Conservation (phyloP, 2,113 vertebrate species). For the Nibea albiflora region DNA sequence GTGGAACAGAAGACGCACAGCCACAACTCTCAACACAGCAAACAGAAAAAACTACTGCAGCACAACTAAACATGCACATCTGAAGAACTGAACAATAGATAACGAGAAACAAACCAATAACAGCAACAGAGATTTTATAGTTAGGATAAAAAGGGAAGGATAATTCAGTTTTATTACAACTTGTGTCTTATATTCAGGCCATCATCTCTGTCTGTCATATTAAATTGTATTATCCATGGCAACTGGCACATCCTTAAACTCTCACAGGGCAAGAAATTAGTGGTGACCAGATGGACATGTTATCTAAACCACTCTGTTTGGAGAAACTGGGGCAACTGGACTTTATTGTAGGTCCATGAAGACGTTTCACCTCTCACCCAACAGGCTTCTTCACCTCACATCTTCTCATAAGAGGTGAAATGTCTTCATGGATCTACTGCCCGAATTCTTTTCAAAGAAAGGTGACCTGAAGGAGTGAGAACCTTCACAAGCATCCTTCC, state of each 20-base stretch:
- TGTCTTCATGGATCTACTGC: too few species aligned
- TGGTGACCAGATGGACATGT: not conserved
- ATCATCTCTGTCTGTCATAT: not conserved
- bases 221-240: not conserved
- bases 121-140: not conserved
- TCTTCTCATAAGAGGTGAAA: too few species aligned
- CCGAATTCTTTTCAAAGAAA: too few species aligned
- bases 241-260: not conserved
- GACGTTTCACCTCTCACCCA: too few species aligned
- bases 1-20: slow-evolving; percentile 94
- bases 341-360: too few species aligned
- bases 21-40: slow-evolving; percentile 85
- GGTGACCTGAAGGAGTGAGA: too few species aligned
- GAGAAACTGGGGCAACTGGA: not conserved
- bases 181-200: not conserved
- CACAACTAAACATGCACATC: slow-evolving; percentile 13
- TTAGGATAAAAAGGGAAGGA: not conserved
- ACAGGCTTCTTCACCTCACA: too few species aligned
- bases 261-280: not conserved
- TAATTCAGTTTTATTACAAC: not conserved
- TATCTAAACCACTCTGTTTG: not conserved
- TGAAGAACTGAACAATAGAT: not conserved
- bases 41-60: slow-evolving; percentile 48
- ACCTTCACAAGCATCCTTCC: too few species aligned
- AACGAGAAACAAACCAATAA: not conserved